Evolutionary conservation across 1,140 invertebrate species (phyloP), one percentile per base, ranked within the genome.

Genomic region (Zaprionus davidi): DNA sequence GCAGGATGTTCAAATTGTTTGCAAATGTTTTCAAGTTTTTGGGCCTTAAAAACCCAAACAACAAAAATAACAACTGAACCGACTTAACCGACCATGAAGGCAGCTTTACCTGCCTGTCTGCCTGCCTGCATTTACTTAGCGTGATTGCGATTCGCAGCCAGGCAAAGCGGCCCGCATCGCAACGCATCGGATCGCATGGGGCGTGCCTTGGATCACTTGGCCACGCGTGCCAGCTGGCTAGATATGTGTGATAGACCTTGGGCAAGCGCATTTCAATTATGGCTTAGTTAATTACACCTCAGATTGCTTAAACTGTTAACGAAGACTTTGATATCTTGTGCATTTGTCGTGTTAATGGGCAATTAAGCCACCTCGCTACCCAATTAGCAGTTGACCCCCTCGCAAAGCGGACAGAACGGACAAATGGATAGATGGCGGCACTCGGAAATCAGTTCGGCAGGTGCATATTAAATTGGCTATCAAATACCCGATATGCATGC

Each of bases 291-390:
- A 86, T 87, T 74, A 82, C 75, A 57, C 79, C 79, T 62, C 67
- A 59, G 72, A 79, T 88, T 88, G 85, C 85, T 81, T 79, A 84
- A 88, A 78, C 71, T 88, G 84, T 85, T 85, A 90, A 87, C 85
- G 81, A 87, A 90, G 77, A 78, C 59, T 86, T 76, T 66, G 31
- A 63, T 65, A 67, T 28, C 31, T 51, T 71, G 55, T 81, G 26
- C 49, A 64, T 36, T 46, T 56, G 60, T 71, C 81, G 82, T 88
- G 81, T 88, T 87, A 87, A 90, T 90, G 81, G 85, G 55, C 81
- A 84, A 87, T 87, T 87, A 88, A 83, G 63, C 51, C 60, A 34
- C 82, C 31, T 58, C 63, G 73, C 31, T 36, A 70, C 46, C 64
- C 83, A 86, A 88, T 86, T 88, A 88, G 73, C 66, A 36, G 26